These are phyloP conservation scores for Pteronura brasiliensis DNA, from an alignment of 2,113 vertebrate species.

Conservation along the genomic window DNA sequence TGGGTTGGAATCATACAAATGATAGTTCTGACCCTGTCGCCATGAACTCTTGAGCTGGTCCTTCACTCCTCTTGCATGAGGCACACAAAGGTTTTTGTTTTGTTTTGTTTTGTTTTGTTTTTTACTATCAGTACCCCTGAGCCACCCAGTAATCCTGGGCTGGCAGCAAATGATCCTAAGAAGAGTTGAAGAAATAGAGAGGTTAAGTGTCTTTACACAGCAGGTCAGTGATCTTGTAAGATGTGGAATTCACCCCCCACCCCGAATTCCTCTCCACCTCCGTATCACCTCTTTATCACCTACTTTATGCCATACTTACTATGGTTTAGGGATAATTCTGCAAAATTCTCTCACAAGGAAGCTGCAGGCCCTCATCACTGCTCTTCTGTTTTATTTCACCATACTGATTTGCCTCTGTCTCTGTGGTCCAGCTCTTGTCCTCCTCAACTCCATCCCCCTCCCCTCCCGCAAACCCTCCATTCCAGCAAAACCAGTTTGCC, in stretches of 20 bases:
- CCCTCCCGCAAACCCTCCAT: neutral
- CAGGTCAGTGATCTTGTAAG: neutral
- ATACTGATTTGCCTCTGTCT: neutral
- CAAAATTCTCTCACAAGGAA: neutral
- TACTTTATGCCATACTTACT: neutral
- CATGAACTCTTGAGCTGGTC: neutral
- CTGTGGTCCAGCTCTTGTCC: neutral
- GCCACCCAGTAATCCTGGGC: neutral
- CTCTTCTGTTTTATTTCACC: neutral
- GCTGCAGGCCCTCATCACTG: neutral
- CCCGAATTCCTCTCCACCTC: neutral
- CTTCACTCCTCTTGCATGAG: neutral
- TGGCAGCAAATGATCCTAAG: neutral
- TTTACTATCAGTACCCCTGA: neutral
- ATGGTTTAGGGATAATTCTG: neutral
- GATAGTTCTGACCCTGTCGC: neutral
- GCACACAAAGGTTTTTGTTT: neutral
- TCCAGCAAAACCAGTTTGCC: neutral
- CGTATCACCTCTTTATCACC: neutral
- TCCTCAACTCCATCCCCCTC: neutral
- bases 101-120: neutral
- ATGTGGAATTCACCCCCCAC: neutral
- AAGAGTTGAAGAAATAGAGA: neutral
- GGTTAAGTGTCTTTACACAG: fast-evolving
- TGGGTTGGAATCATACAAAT: neutral